Evolutionary conservation across 1,140 invertebrate genomes (phyloP), one percentile per base, ranked within the genome.

Genomic region (Pseudomyrmex pallidus): DNA sequence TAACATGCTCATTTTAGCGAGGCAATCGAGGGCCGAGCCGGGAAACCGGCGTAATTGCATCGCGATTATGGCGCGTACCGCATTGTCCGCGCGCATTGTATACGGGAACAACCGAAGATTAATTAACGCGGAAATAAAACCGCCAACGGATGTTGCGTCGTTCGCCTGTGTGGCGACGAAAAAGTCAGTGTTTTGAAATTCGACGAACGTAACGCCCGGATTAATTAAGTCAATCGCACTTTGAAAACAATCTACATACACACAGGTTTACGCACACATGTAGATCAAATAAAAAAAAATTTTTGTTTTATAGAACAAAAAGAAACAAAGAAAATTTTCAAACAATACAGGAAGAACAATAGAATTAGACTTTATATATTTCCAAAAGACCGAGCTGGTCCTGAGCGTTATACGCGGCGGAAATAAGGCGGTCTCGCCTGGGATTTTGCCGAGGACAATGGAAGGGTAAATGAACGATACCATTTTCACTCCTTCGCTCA

Each of bases 401-500:
- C 67, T 62, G 68, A 86, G 80, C 25, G 2, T 74, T 46, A 20
- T 25, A 13, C n/a, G 25, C 35, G 54, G 22, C 10, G 48, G 74
- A 66, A 78, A 74, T 86, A 74, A 64, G 8, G 25, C 0, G 35
- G 35, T 35, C n/a, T 54, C 62, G 56, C 56, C 52, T 22, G 9
- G 54, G 20, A 10, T 13, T 10, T n/a, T 35, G 12, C 52, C 5
- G 22, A 25, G 25, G 15, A 35, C 2, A 63, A 80, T 54, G 72
- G 59, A 68, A 63, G 52, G 44, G 22, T 22, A 67, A 84, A 82
- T 35, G 72, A 74, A 82, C 74, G 76, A 88, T 88, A 90, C 74
- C 72, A 77, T 85, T 90, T 90, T 35, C 35, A 35, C 86, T 88
- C 84, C 76, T 89, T 80, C 56, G 80, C 85, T 59, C 76, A 44